phyloP scores from a whole-genome alignment of 2,797 vertebrate genomes.

The Clangula hyemalis region DNA sequence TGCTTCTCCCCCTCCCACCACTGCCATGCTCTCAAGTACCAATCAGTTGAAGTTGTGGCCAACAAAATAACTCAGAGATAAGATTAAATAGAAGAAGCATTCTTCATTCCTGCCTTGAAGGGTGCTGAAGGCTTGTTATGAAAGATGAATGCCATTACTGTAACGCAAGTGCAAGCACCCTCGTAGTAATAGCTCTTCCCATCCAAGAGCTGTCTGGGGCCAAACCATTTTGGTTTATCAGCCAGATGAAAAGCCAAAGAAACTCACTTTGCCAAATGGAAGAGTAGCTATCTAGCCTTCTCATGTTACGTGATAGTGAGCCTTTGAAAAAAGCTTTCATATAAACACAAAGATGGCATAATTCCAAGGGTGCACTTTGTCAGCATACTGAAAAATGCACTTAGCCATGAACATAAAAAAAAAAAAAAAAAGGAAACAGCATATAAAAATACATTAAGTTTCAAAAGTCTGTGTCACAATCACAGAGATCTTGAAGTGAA shows the following conservation, averaged over 20 bases:
- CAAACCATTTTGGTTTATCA: neutral
- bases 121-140: neutral
- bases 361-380: neutral
- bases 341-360: neutral
- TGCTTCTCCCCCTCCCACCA: neutral
- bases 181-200: neutral
- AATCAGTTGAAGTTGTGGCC: neutral
- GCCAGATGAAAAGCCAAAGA: neutral
- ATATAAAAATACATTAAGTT: neutral
- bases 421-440: neutral
- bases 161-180: neutral
- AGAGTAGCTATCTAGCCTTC: neutral
- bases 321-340: neutral
- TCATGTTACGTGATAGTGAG: neutral
- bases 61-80: neutral
- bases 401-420: neutral
- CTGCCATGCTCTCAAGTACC: neutral
- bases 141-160: neutral
- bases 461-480: neutral
- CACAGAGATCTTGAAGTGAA: neutral
- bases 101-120: neutral
- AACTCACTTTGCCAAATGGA: neutral
- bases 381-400: neutral
- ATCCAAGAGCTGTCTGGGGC: fast-evolving
- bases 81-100: neutral